Evolutionary conservation across 2,888 invertebrate species (phyloP).

Genomic region (Chrysomela aeneicollis): DNA sequence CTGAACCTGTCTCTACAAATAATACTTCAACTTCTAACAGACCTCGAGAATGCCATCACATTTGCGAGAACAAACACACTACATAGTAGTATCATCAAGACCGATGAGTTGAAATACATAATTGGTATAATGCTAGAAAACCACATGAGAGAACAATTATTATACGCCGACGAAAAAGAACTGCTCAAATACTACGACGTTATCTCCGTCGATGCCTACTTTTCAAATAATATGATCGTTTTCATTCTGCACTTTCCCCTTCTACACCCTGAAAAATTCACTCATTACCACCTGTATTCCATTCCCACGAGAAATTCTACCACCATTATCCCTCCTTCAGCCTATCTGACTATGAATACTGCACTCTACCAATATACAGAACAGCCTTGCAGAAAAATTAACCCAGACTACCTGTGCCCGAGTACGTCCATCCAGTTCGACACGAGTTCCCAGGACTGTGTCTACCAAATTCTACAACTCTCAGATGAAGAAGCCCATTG

Average conservation of each 20-base stretch:
- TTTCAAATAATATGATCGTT: neutral
- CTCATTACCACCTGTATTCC: neutral
- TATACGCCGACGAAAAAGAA: too few relatives aligned
- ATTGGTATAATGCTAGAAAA: too few relatives aligned
- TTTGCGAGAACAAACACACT: conserved; percentile 2
- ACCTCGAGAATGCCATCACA: neutral
- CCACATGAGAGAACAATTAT: too few relatives aligned
- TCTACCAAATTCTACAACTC: neutral
- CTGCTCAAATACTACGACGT: conserved; percentile 1
- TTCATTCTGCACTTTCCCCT: conserved; percentile 3
- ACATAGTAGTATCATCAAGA: neutral
- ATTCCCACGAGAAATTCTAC: neutral
- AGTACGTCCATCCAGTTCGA: neutral
- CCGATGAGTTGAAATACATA: neutral
- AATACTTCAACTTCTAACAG: neutral
- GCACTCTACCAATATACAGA: neutral
- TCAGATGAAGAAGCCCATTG: neutral
- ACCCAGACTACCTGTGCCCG: neutral
- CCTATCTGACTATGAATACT: neutral
- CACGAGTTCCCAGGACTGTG: too few relatives aligned
- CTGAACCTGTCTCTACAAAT: neutral
- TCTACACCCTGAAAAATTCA: neutral
- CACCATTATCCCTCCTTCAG: neutral
- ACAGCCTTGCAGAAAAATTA: neutral
- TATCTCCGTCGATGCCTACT: neutral